Evolutionary conservation across 2,797 vertebrate species (phyloP).

Genomic region (Labeo calbasu): DNA sequence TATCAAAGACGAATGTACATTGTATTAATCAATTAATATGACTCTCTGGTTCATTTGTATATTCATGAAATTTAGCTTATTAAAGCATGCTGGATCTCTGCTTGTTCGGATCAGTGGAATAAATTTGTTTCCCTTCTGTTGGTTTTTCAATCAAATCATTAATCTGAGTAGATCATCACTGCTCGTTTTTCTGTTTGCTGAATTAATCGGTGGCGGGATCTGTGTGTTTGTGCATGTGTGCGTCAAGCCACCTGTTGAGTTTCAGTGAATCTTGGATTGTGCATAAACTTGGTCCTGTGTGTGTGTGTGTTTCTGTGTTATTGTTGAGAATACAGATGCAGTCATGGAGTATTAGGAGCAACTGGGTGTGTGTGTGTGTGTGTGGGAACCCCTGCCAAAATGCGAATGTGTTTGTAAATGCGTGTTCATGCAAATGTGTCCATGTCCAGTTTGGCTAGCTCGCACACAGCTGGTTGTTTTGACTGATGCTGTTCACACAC

Average conservation of each 20-base stretch:
- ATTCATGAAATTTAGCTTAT: constrained; percentile 30
- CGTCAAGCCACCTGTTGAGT: constrained; percentile 26
- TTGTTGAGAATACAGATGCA: constrained; percentile 27
- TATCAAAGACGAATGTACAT: constrained; percentile 28
- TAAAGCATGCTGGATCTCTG: constrained; percentile 41
- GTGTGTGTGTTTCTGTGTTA: not conserved
- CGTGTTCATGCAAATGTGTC: constrained; percentile 10
- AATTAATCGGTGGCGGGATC: constrained; percentile 7
- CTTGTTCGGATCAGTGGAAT: constrained; percentile 28
- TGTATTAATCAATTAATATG: constrained; percentile 47
- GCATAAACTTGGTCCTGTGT: not conserved
- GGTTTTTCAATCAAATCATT: constrained; percentile 29
- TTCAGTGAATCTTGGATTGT: constrained; percentile 17
- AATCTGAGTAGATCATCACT: constrained; percentile 16
- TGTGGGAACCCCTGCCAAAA: not conserved
- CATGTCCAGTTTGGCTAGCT: constrained; percentile 34
- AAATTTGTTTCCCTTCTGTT: not conserved
- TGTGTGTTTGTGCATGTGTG: constrained; percentile 20
- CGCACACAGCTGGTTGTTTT: constrained; percentile 38
- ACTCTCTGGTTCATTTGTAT: constrained; percentile 20
- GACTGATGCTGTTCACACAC: constrained; percentile 22
- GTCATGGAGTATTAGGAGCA: constrained; percentile 21
- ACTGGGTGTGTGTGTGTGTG: constrained; percentile 6
- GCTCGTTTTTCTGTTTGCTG: constrained; percentile 19
- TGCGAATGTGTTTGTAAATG: constrained; percentile 9